phyloP scores from a whole-genome alignment of 2,888 invertebrate genomes.

The Archips crataeganus region DNA sequence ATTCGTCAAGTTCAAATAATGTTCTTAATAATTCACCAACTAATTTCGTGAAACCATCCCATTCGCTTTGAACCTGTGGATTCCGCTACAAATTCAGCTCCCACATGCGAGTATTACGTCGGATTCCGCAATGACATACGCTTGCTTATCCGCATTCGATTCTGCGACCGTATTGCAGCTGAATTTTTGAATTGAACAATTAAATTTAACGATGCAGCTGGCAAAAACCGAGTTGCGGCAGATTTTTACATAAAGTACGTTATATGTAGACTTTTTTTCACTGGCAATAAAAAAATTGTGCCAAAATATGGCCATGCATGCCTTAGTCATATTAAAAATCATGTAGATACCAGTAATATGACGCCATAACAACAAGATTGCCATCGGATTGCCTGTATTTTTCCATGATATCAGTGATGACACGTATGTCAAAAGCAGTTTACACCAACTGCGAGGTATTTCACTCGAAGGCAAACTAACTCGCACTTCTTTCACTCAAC shows the following conservation, averaged over 20 bases:
- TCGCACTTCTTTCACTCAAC: neutral
- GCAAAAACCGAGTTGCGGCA: neutral
- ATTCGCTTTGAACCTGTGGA: constrained; percentile 5
- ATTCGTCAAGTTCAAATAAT: constrained; percentile 32
- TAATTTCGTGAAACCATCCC: constrained; percentile 25
- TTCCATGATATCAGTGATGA: too few species aligned
- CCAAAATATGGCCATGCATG: too few species aligned
- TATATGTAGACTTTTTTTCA: too few species aligned
- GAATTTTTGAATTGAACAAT: constrained; percentile 22
- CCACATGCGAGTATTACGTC: constrained; percentile 8
- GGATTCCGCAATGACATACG: constrained; percentile 17
- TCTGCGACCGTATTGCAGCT: neutral
- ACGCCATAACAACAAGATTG: too few species aligned
- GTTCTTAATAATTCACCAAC: constrained; percentile 29
- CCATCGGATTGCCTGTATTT: too few species aligned
- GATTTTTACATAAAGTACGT: neutral
- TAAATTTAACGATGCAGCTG: constrained; percentile 9
- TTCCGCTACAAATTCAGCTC: constrained; percentile 2
- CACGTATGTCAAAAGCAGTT: too few species aligned
- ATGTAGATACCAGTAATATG: too few species aligned
- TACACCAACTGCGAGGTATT: too few species aligned
- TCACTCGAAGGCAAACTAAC: too few species aligned
- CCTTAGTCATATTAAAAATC: too few species aligned
- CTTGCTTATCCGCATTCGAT: constrained; percentile 5
- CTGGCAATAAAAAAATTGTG: too few species aligned